phyloP scores from a whole-genome alignment of 1,140 invertebrate genomes.

The Oppia nitens region DNA sequence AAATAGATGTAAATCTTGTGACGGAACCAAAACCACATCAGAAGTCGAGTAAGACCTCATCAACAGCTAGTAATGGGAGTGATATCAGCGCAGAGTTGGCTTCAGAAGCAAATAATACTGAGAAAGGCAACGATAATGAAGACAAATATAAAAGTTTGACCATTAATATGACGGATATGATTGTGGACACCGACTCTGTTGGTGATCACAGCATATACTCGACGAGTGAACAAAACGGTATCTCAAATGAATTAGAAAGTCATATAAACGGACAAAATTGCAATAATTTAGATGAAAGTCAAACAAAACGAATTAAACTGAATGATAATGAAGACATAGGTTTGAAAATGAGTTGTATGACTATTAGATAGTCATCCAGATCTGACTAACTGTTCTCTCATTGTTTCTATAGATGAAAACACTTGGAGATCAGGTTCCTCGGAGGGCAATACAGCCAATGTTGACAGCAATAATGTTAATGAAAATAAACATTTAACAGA shows the following conservation, averaged over 20 bases:
- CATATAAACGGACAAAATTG: not conserved
- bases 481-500: not conserved
- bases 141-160: not conserved
- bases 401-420: not conserved
- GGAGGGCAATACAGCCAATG: not conserved
- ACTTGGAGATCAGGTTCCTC: not conserved
- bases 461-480: no score
- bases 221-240: no score
- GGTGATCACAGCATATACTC: no score
- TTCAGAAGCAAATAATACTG: not conserved
- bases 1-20: slow-evolving; percentile 63
- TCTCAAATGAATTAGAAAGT: no score
- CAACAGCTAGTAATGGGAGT: slow-evolving; percentile 33
- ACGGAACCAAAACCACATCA: slow-evolving; percentile 64
- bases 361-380: no score
- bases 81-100: slow-evolving; percentile 47
- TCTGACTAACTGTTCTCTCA: no score
- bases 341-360: not conserved
- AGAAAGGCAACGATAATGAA: not conserved
- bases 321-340: not conserved
- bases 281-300: not conserved
- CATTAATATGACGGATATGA: not conserved
- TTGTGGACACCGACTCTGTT: no score
- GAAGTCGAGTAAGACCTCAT: slow-evolving; percentile 48
- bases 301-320: not conserved